These are phyloP conservation scores for Ophthalmolycus amberensis DNA, from an alignment of 2,113 vertebrate species.

Conservation along the genomic window DNA sequence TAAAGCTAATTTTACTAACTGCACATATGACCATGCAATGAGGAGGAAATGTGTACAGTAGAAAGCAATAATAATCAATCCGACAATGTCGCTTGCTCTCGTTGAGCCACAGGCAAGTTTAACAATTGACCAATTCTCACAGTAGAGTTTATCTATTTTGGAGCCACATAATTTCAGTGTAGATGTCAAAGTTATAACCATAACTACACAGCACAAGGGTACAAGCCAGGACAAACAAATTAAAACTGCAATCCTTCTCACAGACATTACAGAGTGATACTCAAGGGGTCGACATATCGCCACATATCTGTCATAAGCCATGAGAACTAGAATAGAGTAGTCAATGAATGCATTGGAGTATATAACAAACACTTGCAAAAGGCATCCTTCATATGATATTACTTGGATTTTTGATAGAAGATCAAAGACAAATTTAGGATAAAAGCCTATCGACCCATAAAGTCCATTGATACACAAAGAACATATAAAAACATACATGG, in stretches of 20 bases:
- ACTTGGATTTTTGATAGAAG: neutral
- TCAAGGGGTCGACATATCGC: constrained; percentile 57
- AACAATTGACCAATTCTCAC: constrained; percentile 63
- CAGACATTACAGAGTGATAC: constrained; percentile 52
- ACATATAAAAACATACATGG: constrained; percentile 34
- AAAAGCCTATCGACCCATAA: constrained; percentile 25
- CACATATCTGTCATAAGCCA: constrained; percentile 49
- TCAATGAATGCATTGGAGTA: constrained; percentile 1
- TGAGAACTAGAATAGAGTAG: neutral
- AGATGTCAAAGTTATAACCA: neutral
- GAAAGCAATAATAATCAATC: constrained; percentile 5
- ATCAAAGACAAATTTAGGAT: constrained; percentile 24
- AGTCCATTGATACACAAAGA: constrained; percentile 17
- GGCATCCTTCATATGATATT: constrained; percentile 10
- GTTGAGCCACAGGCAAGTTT: constrained; percentile 49
- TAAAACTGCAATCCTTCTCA: neutral
- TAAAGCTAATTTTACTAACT: constrained; percentile 35
- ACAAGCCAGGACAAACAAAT: constrained; percentile 31
- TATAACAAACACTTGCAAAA: constrained; percentile 15
- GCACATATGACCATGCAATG: constrained; percentile 47
- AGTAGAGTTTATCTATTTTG: constrained; percentile 56
- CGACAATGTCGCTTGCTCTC: constrained; percentile 2
- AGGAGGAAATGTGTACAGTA: constrained; percentile 38
- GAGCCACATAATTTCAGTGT: constrained; percentile 49
- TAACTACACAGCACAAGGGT: neutral